A percentile compares a stretch with the other conserved stretches of the same genome.
Evolutionary conservation across 2,888 invertebrate genomes (phyloP).

Genomic region (Odontocerum albicorne): DNA sequence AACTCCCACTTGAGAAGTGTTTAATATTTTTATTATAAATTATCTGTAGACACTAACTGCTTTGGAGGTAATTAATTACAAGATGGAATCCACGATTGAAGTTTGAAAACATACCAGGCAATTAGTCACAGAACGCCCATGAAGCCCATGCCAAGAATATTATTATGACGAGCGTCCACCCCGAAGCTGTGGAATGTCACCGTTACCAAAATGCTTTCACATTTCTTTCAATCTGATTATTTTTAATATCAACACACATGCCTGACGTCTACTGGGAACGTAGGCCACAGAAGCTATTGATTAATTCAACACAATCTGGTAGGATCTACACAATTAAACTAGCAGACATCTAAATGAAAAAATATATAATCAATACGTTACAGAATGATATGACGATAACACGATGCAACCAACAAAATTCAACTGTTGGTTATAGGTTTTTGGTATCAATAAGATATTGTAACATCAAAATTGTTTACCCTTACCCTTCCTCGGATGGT

Average conservation of each 20-base stretch:
- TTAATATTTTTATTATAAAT: slow-evolving; percentile 26
- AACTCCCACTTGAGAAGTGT: background rate
- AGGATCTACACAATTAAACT: no score
- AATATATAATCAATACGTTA: no score
- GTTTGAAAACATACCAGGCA: slow-evolving; percentile 26
- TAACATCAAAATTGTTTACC: no score
- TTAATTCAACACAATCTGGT: no score
- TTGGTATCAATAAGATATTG: no score
- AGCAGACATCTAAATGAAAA: no score
- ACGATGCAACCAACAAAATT: no score
- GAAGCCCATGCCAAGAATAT: slow-evolving; percentile 16
- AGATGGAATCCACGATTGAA: slow-evolving; percentile 30
- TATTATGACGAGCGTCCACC: slow-evolving; percentile 20
- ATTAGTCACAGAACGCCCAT: slow-evolving; percentile 34
- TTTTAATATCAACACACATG: slow-evolving; percentile 24
- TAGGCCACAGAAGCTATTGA: no score
- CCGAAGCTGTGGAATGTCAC: slow-evolving; percentile 20
- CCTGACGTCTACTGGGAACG: no score
- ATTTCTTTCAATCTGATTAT: slow-evolving; percentile 23
- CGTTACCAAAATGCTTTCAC: slow-evolving; percentile 18
- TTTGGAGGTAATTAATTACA: slow-evolving; percentile 22
- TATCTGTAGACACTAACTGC: slow-evolving; percentile 25
- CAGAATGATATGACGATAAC: no score
- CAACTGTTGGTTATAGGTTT: no score
- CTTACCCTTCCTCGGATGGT: no score